A percentile compares a stretch with the other conserved stretches of the same genome.
phyloP scores from a whole-genome alignment of 1,140 invertebrate genomes.

The Luehdorfia chinensis region DNA sequence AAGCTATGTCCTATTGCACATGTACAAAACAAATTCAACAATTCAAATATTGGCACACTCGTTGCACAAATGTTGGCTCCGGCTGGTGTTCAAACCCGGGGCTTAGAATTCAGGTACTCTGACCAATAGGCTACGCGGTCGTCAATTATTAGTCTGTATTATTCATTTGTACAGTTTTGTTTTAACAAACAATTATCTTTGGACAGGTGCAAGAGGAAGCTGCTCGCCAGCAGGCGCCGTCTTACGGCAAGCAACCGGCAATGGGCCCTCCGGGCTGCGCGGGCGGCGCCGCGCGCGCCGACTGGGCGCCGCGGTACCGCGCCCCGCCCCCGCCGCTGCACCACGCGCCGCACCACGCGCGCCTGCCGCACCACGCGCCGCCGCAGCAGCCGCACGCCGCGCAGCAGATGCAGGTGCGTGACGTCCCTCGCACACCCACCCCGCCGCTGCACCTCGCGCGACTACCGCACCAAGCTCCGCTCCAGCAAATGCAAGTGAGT shows the following conservation, averaged over 20 bases:
- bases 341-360: slow-evolving; percentile 44
- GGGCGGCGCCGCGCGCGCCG: slow-evolving; percentile 35
- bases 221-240: slow-evolving; percentile 86
- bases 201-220: slow-evolving; percentile 94
- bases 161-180: slow-evolving; percentile 43
- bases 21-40: too few relatives aligned
- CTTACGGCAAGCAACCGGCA: slow-evolving; percentile 79
- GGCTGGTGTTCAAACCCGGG: too few relatives aligned
- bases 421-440: slow-evolving; percentile 72
- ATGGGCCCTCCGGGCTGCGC: slow-evolving; percentile 56
- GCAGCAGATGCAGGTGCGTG: slow-evolving; percentile 48
- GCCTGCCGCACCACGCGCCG: slow-evolving; percentile 64
- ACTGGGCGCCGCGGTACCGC: slow-evolving; percentile 42
- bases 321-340: slow-evolving; percentile 70
- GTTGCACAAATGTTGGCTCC: too few relatives aligned
- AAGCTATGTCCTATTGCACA: too few relatives aligned
- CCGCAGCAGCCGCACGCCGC: slow-evolving; percentile 47
- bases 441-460: slow-evolving; percentile 50
- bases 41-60: too few relatives aligned
- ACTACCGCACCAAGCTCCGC: slow-evolving; percentile 53
- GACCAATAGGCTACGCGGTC: too few relatives aligned
- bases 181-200: not conserved
- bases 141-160: too few relatives aligned
- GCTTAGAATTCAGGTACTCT: too few relatives aligned
- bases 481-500: too few relatives aligned